phyloP scores from a whole-genome alignment of 1,140 invertebrate genomes.

The Cherax quadricarinatus region DNA sequence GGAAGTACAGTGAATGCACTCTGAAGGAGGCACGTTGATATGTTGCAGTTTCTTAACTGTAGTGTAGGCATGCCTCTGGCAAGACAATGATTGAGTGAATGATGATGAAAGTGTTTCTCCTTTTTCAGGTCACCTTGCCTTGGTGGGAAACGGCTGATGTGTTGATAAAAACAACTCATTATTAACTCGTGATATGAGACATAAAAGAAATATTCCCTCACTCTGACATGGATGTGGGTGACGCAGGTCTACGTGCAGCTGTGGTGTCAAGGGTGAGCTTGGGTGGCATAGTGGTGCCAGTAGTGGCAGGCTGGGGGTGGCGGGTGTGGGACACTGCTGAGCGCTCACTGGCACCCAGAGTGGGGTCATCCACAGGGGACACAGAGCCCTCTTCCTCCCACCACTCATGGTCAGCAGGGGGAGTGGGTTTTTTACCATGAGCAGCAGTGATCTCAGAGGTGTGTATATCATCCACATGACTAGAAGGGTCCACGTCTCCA shows the following conservation, averaged over 20 bases:
- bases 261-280: conserved; percentile 59
- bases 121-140: too few species aligned
- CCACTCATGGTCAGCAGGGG: conserved; percentile 83
- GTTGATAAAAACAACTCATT: too few species aligned
- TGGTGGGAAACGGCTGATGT: too few species aligned
- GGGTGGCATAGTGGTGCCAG: conserved; percentile 21
- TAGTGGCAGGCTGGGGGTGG: conserved; percentile 11
- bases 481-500: conserved; percentile 77
- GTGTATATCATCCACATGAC: conserved; percentile 72
- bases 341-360: conserved; percentile 66
- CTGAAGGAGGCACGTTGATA: too few species aligned
- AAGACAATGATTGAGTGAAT: too few species aligned
- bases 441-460: conserved; percentile 43
- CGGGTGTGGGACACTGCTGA: conserved; percentile 15
- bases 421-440: conserved; percentile 48
- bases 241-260: conserved; percentile 46
- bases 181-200: not conserved
- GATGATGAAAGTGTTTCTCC: too few species aligned
- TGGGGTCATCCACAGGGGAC: conserved; percentile 87
- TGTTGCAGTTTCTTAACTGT: too few species aligned
- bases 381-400: conserved; percentile 95
- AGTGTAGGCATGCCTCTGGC: too few species aligned
- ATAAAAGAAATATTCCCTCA: conserved; percentile 10
- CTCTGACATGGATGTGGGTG: conserved; percentile 69
- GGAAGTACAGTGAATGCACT: too few species aligned